Percentiles rank a stretch among this genome's conserved stretches.
These are phyloP conservation scores for Mythimna pallens DNA, from an alignment of 2,888 invertebrate genomes.

Conservation along the genomic window DNA sequence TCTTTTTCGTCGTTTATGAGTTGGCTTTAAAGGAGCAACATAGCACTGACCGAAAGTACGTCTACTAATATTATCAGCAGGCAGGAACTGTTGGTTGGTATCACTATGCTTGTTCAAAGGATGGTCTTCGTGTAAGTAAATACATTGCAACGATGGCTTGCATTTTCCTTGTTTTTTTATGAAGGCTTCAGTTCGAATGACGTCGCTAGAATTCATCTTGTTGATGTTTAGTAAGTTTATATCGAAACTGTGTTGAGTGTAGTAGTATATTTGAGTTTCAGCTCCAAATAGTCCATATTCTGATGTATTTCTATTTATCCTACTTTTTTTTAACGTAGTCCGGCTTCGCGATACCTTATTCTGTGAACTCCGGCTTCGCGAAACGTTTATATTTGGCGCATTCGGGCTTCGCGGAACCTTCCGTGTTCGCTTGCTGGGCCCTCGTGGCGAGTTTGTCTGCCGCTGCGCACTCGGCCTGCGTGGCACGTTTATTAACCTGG, in stretches of 20 bases:
- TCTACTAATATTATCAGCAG: slow-evolving; percentile 34
- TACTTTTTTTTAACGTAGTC: background rate
- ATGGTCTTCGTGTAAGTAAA: slow-evolving; percentile 54
- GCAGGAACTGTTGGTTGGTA: slow-evolving; percentile 43
- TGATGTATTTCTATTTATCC: slow-evolving; percentile 28
- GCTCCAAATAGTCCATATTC: slow-evolving; percentile 33
- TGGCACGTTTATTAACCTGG: background rate
- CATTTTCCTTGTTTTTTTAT: slow-evolving; percentile 56
- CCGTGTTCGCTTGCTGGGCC: background rate
- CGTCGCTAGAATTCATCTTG: slow-evolving; percentile 41
- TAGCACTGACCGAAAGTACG: slow-evolving; percentile 66
- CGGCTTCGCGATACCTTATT: background rate
- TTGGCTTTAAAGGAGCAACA: slow-evolving; percentile 57
- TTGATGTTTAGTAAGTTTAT: slow-evolving; percentile 44
- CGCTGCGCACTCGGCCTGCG: background rate
- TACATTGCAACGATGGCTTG: slow-evolving; percentile 56
- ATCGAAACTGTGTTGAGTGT: slow-evolving; percentile 50
- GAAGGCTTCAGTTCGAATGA: slow-evolving; percentile 43
- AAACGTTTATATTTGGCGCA: background rate
- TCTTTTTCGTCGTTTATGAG: slow-evolving; percentile 39
- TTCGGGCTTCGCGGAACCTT: slow-evolving; percentile 4
- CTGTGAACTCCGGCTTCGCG: background rate
- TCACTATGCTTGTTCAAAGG: slow-evolving; percentile 44
- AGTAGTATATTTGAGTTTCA: slow-evolving; percentile 59
- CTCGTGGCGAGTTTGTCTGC: background rate